Conservation (phyloP, 2,888 invertebrate genomes). For the Arctia plantaginis region DNA sequence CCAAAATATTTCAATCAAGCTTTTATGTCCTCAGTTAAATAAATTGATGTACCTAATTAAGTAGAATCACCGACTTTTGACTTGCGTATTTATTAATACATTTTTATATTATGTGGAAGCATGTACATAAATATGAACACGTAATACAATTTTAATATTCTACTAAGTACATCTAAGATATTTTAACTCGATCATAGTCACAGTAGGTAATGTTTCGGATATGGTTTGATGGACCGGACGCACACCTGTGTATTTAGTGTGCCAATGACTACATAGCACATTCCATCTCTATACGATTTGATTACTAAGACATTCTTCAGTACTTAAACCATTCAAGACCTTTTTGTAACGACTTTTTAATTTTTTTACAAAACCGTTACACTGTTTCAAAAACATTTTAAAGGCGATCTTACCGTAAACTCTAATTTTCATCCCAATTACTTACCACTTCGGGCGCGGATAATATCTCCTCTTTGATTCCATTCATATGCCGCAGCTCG, state of each 20-base stretch:
- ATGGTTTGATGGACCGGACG: constrained; percentile 79
- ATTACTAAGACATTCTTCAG: constrained; percentile 50
- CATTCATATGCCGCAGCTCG: constrained; percentile 53
- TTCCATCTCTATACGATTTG: constrained; percentile 62
- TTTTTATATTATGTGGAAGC: not conserved
- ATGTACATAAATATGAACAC: not conserved
- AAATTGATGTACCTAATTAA: not conserved
- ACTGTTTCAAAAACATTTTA: constrained; percentile 16
- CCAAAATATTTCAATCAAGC: not conserved
- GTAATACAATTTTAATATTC: not conserved
- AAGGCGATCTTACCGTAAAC: constrained; percentile 37
- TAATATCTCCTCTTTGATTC: constrained; percentile 48
- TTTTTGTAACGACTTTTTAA: constrained; percentile 26
- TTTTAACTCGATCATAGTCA: constrained; percentile 27
- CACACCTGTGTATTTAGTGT: constrained; percentile 76
- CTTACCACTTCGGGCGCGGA: constrained; percentile 47
- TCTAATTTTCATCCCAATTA: constrained; percentile 52
- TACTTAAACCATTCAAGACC: constrained; percentile 26
- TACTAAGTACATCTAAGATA: constrained; percentile 33
- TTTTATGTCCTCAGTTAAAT: not conserved
- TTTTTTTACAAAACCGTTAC: constrained; percentile 32
- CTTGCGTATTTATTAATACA: not conserved
- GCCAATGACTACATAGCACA: constrained; percentile 63
- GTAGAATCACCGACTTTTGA: not conserved
- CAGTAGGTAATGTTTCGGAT: constrained; percentile 66